Evolutionary conservation across 2,113 vertebrate genomes (phyloP), one percentile per base, ranked within the genome.

Genomic region (Oreochromis niloticus): DNA sequence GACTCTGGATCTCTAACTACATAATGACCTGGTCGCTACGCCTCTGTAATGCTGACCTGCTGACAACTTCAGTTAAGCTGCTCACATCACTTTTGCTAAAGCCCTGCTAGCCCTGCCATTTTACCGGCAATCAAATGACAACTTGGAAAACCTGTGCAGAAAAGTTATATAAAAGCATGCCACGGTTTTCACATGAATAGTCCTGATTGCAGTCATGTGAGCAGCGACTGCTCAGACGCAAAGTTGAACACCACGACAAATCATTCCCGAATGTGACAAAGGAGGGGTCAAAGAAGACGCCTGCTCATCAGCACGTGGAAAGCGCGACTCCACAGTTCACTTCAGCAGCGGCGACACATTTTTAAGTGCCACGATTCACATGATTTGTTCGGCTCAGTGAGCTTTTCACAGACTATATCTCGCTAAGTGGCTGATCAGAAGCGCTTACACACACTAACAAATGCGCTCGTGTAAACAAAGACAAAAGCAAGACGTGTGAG

Each of bases 1-100:
- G 50, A 85, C 39, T 86, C 66, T 84, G 82, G 59, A 85, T 91
- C 63, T 83, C 78, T 86, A 80, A 90, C 90, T 81, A 82, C 75
- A 79, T 80, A 93, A 88, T 84, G 86, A 93, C 90, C 87, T 22
- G 89, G 85, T 87, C 90, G 89, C 83, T 85, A 82, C 6, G 30
- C 68, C 66, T 89, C 83, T 87, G 68, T 81, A 24, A 12, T 24
- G 13, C 86, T 81, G 89, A 89, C 91, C 89, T 84, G 85, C 93
- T 90, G 94, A 93, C 93, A 92, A 88, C 85, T 89, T 90, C 87
- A 93, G 79, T 93, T 92, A 93, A 89, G 82, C 83, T 24, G 68
- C 85, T 88, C 86, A 27, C 87, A 81, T 81, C 34, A 84, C 71
- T 86, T 34, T 55, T 54, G 63, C 66, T 66, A 17, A 63, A 87